phyloP scores from a whole-genome alignment of 2,113 vertebrate genomes.

The mouse (Mus musculus) region DNA sequence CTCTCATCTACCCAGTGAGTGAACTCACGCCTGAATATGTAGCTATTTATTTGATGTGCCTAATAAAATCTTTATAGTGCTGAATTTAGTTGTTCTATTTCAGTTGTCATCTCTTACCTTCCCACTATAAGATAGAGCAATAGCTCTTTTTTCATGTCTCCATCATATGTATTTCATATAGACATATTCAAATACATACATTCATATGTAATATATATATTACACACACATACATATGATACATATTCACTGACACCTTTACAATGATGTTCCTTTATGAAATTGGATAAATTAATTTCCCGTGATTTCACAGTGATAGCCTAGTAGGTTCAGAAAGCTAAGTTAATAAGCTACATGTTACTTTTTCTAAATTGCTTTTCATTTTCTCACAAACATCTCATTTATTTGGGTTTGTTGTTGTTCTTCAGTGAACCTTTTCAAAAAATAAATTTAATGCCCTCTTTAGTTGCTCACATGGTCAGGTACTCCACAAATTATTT shows the following conservation, averaged over 20 bases:
- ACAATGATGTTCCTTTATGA: slow-evolving; percentile 58
- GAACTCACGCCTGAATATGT: neutral
- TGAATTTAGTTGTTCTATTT: neutral
- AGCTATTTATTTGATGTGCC: neutral
- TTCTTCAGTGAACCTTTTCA: neutral
- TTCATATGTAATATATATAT: neutral
- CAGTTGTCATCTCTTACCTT: neutral
- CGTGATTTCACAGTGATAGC: neutral
- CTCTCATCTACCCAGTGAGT: neutral
- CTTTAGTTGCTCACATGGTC: neutral
- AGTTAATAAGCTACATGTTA: neutral
- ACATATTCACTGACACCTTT: neutral
- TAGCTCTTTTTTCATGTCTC: neutral
- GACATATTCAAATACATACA: neutral
- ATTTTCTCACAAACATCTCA: neutral
- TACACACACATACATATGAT: neutral
- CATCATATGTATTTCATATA: neutral
- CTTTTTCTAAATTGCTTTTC: slow-evolving; percentile 26
- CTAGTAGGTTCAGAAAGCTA: neutral
- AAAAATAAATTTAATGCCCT: neutral
- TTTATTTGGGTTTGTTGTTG: neutral
- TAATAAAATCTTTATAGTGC: neutral
- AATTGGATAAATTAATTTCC: neutral
- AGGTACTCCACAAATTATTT: neutral
- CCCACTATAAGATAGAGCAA: neutral